Evolutionary conservation across 2,888 invertebrate genomes (phyloP).

Genomic region (Gymnosoma rotundatum): DNA sequence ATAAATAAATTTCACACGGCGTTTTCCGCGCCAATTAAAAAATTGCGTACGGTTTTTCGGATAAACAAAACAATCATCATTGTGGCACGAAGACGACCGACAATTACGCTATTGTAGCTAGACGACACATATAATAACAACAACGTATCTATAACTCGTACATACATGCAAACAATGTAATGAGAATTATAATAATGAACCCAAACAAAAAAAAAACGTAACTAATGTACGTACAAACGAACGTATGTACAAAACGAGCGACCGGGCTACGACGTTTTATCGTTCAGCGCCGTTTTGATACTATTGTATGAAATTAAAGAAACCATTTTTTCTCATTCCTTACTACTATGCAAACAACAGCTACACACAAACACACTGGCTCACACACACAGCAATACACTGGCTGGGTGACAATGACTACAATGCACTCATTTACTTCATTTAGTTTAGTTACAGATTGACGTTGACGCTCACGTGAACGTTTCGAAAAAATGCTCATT

Average conservation of each 20-base stretch:
- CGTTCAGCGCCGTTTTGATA: constrained; percentile 71
- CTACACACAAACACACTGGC: constrained; percentile 14
- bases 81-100: constrained; percentile 55
- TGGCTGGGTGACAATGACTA: constrained; percentile 59
- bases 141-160: constrained; percentile 22
- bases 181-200: constrained; percentile 51
- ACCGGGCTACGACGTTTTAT: constrained; percentile 67
- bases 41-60: constrained; percentile 56
- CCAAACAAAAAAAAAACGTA: constrained; percentile 51
- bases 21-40: constrained; percentile 61
- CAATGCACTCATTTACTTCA: constrained; percentile 63
- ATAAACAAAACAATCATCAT: constrained; percentile 58
- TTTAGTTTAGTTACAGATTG: constrained; percentile 56
- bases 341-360: constrained; percentile 32
- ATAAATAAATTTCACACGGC: background rate
- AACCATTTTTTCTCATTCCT: constrained; percentile 62
- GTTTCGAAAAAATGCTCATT: constrained; percentile 56
- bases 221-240: constrained; percentile 53
- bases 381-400: constrained; percentile 20
- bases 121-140: constrained; percentile 32
- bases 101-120: constrained; percentile 46
- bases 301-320: constrained; percentile 68
- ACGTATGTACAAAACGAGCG: constrained; percentile 62
- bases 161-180: constrained; percentile 54
- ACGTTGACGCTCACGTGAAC: constrained; percentile 62